Base-by-base conservation (phyloP, 2,888 invertebrate genomes). In the Ormyrus nitidulus region DNA sequence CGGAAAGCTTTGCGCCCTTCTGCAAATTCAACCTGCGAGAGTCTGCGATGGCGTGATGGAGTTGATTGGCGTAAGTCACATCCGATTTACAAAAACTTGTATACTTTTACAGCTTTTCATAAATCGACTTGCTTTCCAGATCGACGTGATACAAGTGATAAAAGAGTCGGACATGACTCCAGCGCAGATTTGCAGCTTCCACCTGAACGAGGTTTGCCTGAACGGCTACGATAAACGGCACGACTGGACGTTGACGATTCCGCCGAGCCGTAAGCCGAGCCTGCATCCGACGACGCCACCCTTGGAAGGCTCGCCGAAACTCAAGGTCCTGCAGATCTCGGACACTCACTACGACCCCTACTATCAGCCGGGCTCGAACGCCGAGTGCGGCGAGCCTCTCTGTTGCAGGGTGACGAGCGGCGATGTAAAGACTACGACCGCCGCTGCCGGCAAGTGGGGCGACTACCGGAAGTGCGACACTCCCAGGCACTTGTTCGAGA, bases 391-490 rank as follows among this genome's bases (percentile, higher is more conserved):
- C 3, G 78, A 77, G 44, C 80, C 82, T 0, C 56, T 82, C 0
- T 82, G 82, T 19, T 82, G 82, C 19, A 34, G 82, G 0, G 76
- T 34, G 0, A 8, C n/a, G 1, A n/a, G 64, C n/a, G 82, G 82
- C 9, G 6, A 3, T 0, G 44, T 79, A 0, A 34, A 58, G 9
- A 19, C 56, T 6, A n/a, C 13, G 0, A 8, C 11, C 0, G 51
- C 66, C 2, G 70, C 65, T 0, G 82, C 82, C 4, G 82, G 82
- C 4, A 75, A 77, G 58, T 82, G 80, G 80, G 82, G 82, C n/a
- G 78, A 82, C 51, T 82, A 82, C 56, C 51, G 80, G 0, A 80
- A 76, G 19, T 82, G 82, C 49, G 82, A 82, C 48, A 54, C 80
- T 0, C 80, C 82, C 2, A 44, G 13, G 19, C 9, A 44, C 1